phyloP scores from a whole-genome alignment of 2,888 invertebrate genomes.

The Reticulitermes lucifugus region DNA sequence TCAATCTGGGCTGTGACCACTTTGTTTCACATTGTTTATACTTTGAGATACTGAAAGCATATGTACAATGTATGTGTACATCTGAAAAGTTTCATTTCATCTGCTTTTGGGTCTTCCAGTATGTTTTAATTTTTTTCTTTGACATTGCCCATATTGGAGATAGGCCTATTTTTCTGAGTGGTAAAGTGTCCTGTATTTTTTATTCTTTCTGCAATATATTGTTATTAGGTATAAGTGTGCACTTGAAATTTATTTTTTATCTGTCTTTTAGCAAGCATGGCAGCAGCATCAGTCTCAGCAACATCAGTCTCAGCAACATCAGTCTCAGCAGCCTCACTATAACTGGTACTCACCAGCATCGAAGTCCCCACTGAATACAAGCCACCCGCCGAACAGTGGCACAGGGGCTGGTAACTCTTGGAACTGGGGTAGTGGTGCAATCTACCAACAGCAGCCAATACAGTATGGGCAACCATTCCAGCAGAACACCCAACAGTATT shows the following conservation, averaged over 20 bases:
- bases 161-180: no score
- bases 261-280: not conserved
- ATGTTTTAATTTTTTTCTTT: not conserved
- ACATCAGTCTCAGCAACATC: not conserved
- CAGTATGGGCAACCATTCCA: slow-evolving; percentile 57
- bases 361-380: not conserved
- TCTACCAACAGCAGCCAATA: slow-evolving; percentile 54
- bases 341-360: not conserved
- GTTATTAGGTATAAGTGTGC: not conserved
- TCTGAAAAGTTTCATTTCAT: no score
- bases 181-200: not conserved
- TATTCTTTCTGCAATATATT: not conserved
- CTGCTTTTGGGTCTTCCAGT: no score
- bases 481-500: slow-evolving; percentile 54
- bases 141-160: not conserved
- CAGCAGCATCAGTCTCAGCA: not conserved
- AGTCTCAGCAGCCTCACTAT: not conserved
- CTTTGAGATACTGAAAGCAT: no score
- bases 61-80: no score
- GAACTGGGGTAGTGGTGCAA: slow-evolving; percentile 31
- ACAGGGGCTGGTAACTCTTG: slow-evolving; percentile 7
- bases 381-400: slow-evolving; percentile 14
- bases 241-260: not conserved
- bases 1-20: no score
- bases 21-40: no score